Conservation (phyloP, 2,797 vertebrate genomes). For the Syngnathus rostellatus region DNA sequence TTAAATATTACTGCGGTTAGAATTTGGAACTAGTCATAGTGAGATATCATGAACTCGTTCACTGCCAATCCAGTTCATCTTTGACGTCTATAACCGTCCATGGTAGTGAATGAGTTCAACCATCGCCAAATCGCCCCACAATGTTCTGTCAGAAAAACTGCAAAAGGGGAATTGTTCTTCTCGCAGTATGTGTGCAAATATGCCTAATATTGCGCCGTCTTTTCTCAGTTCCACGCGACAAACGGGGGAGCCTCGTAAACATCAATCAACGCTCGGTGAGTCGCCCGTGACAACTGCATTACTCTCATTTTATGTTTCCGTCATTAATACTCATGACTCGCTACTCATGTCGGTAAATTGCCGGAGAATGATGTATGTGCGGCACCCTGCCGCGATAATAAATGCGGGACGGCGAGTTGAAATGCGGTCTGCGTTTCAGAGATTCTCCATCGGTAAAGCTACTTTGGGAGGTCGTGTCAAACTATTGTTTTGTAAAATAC, state of each 20-base stretch:
- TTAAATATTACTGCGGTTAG: neutral
- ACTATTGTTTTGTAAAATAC: neutral
- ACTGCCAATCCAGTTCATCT: neutral
- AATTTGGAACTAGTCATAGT: neutral
- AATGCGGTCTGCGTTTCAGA: neutral
- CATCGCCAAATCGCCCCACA: no score
- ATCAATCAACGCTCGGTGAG: constrained; percentile 7
- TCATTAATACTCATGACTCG: constrained; percentile 10
- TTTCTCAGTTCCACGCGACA: neutral
- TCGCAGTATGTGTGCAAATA: neutral
- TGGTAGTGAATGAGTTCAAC: neutral
- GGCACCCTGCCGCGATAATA: neutral
- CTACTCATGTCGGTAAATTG: constrained; percentile 4
- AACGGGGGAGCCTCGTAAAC: constrained; percentile 1
- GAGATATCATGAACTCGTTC: neutral
- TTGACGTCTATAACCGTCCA: no score
- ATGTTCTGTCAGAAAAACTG: no score
- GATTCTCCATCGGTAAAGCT: neutral
- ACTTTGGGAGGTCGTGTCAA: neutral
- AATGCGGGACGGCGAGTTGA: neutral
- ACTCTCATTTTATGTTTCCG: constrained; percentile 21
- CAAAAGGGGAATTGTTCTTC: neutral
- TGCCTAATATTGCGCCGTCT: neutral
- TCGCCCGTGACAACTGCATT: constrained; percentile 12
- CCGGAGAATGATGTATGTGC: neutral